Base-by-base conservation (phyloP, 2,113 vertebrate species). In the Albula glossodonta region DNA sequence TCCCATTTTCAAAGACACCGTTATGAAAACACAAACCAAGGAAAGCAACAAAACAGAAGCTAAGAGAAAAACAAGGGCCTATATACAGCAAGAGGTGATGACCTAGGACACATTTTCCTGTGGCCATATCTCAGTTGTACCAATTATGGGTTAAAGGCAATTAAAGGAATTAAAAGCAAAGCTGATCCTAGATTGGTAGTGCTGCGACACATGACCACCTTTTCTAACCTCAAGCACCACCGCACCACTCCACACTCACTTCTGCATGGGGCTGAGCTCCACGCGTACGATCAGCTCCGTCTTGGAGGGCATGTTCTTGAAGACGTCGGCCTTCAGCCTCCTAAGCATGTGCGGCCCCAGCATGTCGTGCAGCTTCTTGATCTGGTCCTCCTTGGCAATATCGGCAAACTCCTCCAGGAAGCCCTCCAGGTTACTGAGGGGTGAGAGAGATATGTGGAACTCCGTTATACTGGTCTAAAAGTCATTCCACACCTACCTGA, bases 241-340 rank as follows among this genome's bases (percentile, higher is more conserved):
- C 51, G 31, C 48, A 5, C 56, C 78, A 11, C 0, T 9, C 25
- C 22, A 84, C 50, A 92, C 98, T 97, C 90, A 99, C 98, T 99
- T 99, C 91, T 99, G 98, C 97, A 99, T 97, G 60, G 97, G 97
- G 88, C 98, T 99, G 90, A 99, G 93, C 91, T 99, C 98, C 88
- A 99, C 98, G n/a, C 98, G 91, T 89, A 99, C 97, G 17, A 99
- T 99, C 41, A 99, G 96, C 86, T 99, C 98, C 0, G 98, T 99
- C 93, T 99, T 99, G 13, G 98, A 98, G 2, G 98, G 98, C 98
- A 99, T 99, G 83, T 99, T 98, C 93, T 99, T 99, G 95, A 99
- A 99, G 88, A 99, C 98, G 79, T 99, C 98, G 0, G 98, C 98
- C 94, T 99, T 99, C 85, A 99, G 96, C 87, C 98, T 96, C 89